A percentile compares a stretch with the other conserved stretches of the same genome.
Evolutionary conservation across 37 sponge, comb jelly and placozoan genomes (phyloP).

Genomic region (Chondrosia reniformis): DNA sequence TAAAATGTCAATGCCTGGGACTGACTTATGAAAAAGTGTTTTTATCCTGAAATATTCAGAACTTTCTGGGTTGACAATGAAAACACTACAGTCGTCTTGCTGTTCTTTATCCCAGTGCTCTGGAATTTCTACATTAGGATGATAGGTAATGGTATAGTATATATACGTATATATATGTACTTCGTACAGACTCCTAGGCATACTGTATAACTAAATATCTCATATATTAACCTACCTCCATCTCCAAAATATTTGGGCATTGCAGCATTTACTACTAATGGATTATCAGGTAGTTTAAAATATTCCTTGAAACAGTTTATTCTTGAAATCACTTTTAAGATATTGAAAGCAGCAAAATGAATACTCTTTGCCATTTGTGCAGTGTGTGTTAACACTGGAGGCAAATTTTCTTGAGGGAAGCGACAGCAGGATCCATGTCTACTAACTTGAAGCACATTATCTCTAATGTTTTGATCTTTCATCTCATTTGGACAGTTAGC

Average conservation of each 20-base stretch:
- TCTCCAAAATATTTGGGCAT: no score
- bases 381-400: constrained; percentile 6
- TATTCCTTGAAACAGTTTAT: no score
- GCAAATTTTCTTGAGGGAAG: constrained; percentile 2
- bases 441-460: neutral
- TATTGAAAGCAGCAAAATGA: neutral
- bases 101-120: no score
- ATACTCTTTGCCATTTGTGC: neutral
- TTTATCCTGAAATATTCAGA: neutral
- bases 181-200: no score
- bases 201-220: no score
- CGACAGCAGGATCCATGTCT: constrained; percentile 18
- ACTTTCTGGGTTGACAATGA: neutral
- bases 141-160: no score
- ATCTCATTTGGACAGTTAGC: neutral
- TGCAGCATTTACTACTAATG: no score
- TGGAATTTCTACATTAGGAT: no score
- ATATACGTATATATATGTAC: no score
- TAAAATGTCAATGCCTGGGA: constrained; percentile 5
- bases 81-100: neutral
- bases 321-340: neutral
- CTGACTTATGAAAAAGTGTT: neutral
- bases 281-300: no score
- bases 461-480: neutral
- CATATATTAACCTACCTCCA: no score